A percentile compares a stretch with the other conserved stretches of the same genome.
Conservation (phyloP, 1,140 invertebrate genomes). For the Carposina sasakii region DNA sequence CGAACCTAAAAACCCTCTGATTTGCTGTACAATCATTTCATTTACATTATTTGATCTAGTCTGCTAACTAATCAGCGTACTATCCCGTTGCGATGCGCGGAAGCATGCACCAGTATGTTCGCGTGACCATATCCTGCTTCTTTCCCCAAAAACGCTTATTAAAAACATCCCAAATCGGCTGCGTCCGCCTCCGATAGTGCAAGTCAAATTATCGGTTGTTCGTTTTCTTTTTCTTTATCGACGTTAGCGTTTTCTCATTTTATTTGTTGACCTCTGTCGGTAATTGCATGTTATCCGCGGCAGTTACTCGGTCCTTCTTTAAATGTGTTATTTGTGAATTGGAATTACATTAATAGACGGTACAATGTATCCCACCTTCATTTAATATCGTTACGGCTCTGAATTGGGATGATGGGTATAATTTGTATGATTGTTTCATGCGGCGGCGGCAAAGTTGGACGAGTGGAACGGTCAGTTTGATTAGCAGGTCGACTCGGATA, state of each 20-base stretch:
- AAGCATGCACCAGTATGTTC: too few species aligned
- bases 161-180: slow-evolving; percentile 47
- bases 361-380: slow-evolving; percentile 56
- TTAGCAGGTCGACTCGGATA: too few species aligned
- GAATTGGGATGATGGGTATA: slow-evolving; percentile 60
- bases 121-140: slow-evolving; percentile 48
- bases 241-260: slow-evolving; percentile 41
- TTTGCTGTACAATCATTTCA: slow-evolving; percentile 21
- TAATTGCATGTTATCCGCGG: slow-evolving; percentile 54
- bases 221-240: slow-evolving; percentile 60
- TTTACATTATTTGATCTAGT: slow-evolving; percentile 23
- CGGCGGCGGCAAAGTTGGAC: too few species aligned
- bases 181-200: slow-evolving; percentile 48
- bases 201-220: slow-evolving; percentile 61
- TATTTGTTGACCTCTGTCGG: slow-evolving; percentile 66
- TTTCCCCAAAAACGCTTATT: slow-evolving; percentile 49
- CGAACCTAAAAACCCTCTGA: slow-evolving; percentile 27
- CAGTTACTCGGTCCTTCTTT: slow-evolving; percentile 45
- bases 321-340: slow-evolving; percentile 67
- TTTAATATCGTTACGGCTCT: slow-evolving; percentile 62
- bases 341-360: slow-evolving; percentile 61
- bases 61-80: not conserved
- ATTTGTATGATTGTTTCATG: slow-evolving; percentile 38
- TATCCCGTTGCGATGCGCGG: not conserved
- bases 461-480: too few species aligned